Percentiles rank a stretch among this genome's conserved stretches.
Conservation (phyloP, 2,113 vertebrate species). For the Hippopotamus amphibius region DNA sequence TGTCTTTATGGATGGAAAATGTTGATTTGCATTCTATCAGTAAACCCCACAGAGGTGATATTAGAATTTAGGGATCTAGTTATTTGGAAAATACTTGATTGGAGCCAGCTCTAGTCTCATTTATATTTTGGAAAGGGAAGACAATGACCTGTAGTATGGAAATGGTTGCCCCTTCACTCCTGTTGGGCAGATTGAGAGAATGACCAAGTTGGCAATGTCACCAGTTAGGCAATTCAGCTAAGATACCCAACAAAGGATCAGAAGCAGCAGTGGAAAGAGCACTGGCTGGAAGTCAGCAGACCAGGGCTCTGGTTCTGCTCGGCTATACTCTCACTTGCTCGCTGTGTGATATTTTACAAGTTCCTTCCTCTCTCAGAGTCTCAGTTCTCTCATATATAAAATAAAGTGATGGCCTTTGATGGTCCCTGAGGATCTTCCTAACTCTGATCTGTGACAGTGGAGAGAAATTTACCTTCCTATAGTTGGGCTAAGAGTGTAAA, state of each 20-base stretch:
- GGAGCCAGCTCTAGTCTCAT: slow-evolving; percentile 69
- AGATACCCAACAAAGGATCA: neutral
- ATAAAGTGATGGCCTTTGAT: neutral
- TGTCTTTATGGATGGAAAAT: slow-evolving; percentile 84
- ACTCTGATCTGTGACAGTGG: neutral
- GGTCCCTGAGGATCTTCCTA: neutral
- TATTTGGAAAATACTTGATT: slow-evolving; percentile 63
- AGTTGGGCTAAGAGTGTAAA: slow-evolving; percentile 1
- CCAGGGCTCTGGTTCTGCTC: neutral
- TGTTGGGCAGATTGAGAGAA: neutral
- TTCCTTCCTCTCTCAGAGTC: neutral
- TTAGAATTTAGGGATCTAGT: slow-evolving; percentile 80
- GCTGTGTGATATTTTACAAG: neutral
- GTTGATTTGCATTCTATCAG: slow-evolving; percentile 73
- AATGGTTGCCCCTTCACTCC: slow-evolving; percentile 35
- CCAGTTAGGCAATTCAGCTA: neutral
- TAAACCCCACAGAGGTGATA: slow-evolving; percentile 78
- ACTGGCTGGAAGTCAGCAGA: neutral
- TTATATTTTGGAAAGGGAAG: slow-evolving; percentile 70
- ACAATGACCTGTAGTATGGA: slow-evolving; percentile 58
- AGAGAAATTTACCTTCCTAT: neutral
- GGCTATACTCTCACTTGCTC: neutral
- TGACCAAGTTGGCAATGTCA: neutral
- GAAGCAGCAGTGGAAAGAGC: slow-evolving; percentile 11
- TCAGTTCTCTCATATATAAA: neutral